Evolutionary conservation across 2,113 vertebrate genomes (phyloP).

Genomic region (Rissa tridactyla): DNA sequence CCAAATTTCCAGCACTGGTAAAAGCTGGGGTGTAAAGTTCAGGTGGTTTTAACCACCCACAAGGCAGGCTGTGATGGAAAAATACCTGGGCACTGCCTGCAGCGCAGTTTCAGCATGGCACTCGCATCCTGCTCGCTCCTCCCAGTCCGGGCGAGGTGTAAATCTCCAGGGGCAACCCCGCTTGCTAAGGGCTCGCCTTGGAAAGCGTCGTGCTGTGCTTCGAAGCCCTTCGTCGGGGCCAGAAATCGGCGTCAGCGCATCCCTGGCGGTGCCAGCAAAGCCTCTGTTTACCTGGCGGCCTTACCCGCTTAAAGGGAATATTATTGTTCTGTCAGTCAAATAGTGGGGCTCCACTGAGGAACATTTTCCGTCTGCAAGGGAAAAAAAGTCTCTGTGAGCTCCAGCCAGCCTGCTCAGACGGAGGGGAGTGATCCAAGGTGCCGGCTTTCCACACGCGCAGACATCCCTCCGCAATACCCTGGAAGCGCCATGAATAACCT

Average conservation of each 20-base stretch:
- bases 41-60: background rate
- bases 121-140: background rate
- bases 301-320: constrained; percentile 7
- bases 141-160: background rate
- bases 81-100: background rate
- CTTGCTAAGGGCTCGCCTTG: background rate
- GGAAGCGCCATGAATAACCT: background rate
- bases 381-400: constrained; percentile 22
- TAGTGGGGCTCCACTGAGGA: constrained; percentile 54
- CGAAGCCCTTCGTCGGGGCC: background rate
- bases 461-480: background rate
- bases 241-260: background rate
- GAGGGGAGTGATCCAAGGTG: background rate
- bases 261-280: background rate
- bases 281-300: constrained; percentile 60
- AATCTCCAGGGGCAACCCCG: constrained; percentile 2
- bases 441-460: background rate
- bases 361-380: constrained; percentile 59
- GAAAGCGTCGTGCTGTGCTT: background rate
- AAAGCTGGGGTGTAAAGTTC: background rate
- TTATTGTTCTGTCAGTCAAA: constrained; percentile 58
- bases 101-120: background rate
- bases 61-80: background rate
- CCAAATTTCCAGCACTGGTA: background rate
- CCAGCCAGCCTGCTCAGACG: constrained; percentile 22